Evolutionary conservation across 2,888 invertebrate genomes (phyloP).

Genomic region (Hyposoter didymator): DNA sequence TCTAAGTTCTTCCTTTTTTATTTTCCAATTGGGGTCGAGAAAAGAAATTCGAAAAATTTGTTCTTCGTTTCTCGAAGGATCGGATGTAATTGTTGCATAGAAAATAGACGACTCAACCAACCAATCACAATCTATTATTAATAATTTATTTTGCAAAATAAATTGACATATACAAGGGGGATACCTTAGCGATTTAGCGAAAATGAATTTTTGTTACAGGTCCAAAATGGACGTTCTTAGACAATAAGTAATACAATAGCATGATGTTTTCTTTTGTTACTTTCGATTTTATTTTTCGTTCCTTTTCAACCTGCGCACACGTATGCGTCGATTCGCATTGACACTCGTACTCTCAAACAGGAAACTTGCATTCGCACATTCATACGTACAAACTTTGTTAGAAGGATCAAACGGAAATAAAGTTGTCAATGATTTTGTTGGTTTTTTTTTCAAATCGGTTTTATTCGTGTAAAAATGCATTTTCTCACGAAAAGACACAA

Average conservation of each 20-base stretch:
- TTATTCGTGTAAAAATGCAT: slow-evolving; percentile 58
- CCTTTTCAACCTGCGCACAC: slow-evolving; percentile 63
- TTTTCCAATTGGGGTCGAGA: neutral
- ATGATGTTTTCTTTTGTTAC: slow-evolving; percentile 71
- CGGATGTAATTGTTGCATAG: neutral
- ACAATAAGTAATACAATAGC: slow-evolving; percentile 72
- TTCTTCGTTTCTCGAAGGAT: neutral
- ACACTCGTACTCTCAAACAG: neutral
- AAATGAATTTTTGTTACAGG: slow-evolving; percentile 76
- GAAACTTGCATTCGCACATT: slow-evolving; percentile 6
- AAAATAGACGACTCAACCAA: slow-evolving; percentile 67
- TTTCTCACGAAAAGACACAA: slow-evolving; percentile 60
- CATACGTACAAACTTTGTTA: slow-evolving; percentile 17
- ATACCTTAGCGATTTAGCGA: slow-evolving; percentile 76
- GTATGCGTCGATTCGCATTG: slow-evolving; percentile 16
- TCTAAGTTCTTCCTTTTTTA: neutral
- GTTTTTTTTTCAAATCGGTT: neutral
- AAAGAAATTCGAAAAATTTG: too few relatives aligned
- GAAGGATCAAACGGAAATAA: slow-evolving; percentile 18
- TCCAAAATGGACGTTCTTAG: slow-evolving; percentile 66
- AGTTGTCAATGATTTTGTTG: slow-evolving; percentile 28
- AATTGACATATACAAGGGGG: slow-evolving; percentile 82
- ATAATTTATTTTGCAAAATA: slow-evolving; percentile 83
- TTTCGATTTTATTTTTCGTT: slow-evolving; percentile 73
- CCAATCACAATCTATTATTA: slow-evolving; percentile 69